phyloP scores from a whole-genome alignment of 2,888 invertebrate genomes.

The Apotomis turbidana region DNA sequence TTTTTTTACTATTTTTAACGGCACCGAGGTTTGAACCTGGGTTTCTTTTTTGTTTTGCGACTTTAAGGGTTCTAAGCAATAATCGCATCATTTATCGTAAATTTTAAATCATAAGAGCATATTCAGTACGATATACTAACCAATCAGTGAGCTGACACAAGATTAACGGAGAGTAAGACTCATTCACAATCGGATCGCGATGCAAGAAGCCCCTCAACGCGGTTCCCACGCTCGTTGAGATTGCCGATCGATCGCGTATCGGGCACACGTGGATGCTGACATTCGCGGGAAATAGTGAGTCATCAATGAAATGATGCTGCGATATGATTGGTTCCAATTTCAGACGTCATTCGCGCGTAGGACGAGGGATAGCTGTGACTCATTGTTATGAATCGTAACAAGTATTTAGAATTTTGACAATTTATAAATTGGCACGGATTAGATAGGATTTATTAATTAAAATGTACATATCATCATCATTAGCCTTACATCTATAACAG shows the following conservation, averaged over 20 bases:
- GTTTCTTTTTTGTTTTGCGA: too few species aligned
- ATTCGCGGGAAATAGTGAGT: background rate
- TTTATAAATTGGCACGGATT: too few species aligned
- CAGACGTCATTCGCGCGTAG: background rate
- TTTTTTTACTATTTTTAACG: too few species aligned
- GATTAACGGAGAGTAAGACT: background rate
- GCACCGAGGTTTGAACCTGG: too few species aligned
- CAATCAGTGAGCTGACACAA: background rate
- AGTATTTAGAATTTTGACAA: too few species aligned
- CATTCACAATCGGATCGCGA: conserved; percentile 10
- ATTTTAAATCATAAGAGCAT: background rate
- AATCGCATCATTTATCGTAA: too few species aligned
- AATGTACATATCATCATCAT: too few species aligned
- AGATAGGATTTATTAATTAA: too few species aligned
- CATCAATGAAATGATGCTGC: background rate
- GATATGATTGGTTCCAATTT: too few species aligned
- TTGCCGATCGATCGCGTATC: background rate
- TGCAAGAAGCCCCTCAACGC: background rate
- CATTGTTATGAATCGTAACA: too few species aligned
- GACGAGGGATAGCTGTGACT: background rate
- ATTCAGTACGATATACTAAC: background rate
- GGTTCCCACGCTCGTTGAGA: conserved; percentile 8
- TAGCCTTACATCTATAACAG: too few species aligned
- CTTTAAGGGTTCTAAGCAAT: too few species aligned
- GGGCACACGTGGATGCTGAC: background rate